Percentiles rank a stretch among this genome's conserved stretches.
phyloP scores from a whole-genome alignment of 2,888 invertebrate species.

The Pyrocoelia pectoralis region DNA sequence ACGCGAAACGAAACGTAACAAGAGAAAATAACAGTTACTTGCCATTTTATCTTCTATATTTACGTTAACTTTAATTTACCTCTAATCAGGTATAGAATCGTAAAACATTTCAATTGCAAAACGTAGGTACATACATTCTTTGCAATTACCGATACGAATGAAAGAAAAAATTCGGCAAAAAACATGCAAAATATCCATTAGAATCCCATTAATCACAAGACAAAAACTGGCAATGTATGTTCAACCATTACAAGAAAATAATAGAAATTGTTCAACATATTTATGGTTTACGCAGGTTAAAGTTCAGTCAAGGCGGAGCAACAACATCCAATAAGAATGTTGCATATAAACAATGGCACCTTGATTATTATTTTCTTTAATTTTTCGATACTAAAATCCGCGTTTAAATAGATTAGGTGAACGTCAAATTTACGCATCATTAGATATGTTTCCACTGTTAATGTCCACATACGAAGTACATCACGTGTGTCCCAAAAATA shows the following conservation, averaged over 20 bases:
- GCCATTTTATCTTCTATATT: constrained; percentile 2
- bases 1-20: constrained; percentile 20
- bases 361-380: constrained; percentile 10
- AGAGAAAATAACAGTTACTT: neutral
- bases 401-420: too few relatives aligned
- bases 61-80: constrained; percentile 9
- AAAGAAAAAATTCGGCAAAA: neutral
- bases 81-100: neutral
- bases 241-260: neutral
- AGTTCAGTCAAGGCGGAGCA: constrained; percentile 32
- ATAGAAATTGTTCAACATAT: constrained; percentile 14
- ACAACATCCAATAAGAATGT: constrained; percentile 25
- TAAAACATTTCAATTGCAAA: neutral
- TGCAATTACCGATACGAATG: neutral
- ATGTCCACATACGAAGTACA: neutral
- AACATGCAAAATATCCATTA: neutral
- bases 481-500: constrained; percentile 15
- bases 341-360: constrained; percentile 24
- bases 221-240: neutral
- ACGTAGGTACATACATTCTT: neutral
- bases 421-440: constrained; percentile 41
- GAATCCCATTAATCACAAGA: neutral
- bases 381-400: constrained; percentile 31
- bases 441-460: constrained; percentile 20
- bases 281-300: constrained; percentile 23